Conservation (phyloP, 2,888 invertebrate genomes). For the Pardosa pseudoannulata region DNA sequence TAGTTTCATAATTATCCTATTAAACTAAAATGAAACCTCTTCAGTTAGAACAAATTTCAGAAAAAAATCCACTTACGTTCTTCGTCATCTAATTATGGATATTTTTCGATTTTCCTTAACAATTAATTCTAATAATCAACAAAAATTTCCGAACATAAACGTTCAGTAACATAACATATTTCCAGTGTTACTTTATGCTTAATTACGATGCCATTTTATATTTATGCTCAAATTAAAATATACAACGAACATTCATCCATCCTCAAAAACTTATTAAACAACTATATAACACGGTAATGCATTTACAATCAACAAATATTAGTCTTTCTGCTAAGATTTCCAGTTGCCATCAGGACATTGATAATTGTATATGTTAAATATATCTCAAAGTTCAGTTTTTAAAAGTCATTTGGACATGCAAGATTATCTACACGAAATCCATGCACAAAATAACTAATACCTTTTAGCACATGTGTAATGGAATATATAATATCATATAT, state of each 20-base stretch:
- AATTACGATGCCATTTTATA: background rate
- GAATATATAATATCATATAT: too few species aligned
- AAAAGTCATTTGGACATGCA: background rate
- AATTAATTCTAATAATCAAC: too few species aligned
- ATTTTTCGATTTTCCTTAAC: too few species aligned
- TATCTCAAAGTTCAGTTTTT: background rate
- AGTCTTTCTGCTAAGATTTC: constrained; percentile 13
- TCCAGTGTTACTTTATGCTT: constrained; percentile 10
- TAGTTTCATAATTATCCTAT: too few species aligned
- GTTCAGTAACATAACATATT: too few species aligned
- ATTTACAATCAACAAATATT: background rate
- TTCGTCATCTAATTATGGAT: too few species aligned
- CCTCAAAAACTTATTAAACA: background rate
- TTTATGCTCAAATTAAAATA: background rate
- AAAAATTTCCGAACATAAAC: too few species aligned
- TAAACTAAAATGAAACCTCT: too few species aligned
- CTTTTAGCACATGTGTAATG: too few species aligned
- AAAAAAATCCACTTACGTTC: too few species aligned
- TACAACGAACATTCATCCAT: background rate
- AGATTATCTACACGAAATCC: background rate
- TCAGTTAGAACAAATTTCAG: too few species aligned
- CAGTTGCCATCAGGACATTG: constrained; percentile 13
- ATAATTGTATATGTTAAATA: background rate
- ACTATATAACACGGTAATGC: background rate
- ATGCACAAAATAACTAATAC: constrained; percentile 8